phyloP scores from a whole-genome alignment of 2,113 vertebrate species.

The Bettongia penicillata region DNA sequence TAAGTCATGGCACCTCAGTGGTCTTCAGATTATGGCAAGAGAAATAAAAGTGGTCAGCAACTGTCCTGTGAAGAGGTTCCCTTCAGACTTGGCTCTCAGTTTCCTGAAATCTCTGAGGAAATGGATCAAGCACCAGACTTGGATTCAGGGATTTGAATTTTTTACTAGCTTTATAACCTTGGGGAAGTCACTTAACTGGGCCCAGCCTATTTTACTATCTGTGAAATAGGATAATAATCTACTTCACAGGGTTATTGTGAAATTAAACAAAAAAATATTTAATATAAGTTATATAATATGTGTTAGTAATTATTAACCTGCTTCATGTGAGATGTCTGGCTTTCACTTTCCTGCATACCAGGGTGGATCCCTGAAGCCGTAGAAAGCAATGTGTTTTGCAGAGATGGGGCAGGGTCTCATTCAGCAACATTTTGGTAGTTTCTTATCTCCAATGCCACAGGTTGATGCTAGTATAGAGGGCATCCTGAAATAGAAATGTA shows the following conservation, averaged over 20 bases:
- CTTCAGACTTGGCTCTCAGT: not conserved
- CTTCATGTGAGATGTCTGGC: not conserved
- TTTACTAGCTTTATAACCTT: not conserved
- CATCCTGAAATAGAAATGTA: not conserved
- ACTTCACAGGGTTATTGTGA: not conserved
- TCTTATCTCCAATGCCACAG: constrained; percentile 1
- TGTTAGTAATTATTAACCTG: not conserved
- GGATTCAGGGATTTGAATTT: not conserved
- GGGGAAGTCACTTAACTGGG: not conserved
- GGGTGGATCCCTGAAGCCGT: not conserved
- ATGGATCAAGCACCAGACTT: not conserved
- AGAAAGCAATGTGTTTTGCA: not conserved
- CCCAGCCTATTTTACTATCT: not conserved
- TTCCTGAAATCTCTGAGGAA: not conserved
- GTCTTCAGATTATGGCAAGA: not conserved
- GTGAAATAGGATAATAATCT: not conserved
- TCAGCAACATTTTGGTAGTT: not conserved
- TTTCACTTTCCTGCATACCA: not conserved
- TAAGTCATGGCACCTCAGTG: not conserved
- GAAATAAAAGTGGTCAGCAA: not conserved
- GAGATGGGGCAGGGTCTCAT: not conserved
- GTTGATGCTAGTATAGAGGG: not conserved
- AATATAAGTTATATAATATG: not conserved
- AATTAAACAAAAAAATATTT: not conserved
- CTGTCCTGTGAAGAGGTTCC: not conserved